Evolutionary conservation across 2,888 invertebrate genomes (phyloP).

Genomic region (Ellobium chinense): DNA sequence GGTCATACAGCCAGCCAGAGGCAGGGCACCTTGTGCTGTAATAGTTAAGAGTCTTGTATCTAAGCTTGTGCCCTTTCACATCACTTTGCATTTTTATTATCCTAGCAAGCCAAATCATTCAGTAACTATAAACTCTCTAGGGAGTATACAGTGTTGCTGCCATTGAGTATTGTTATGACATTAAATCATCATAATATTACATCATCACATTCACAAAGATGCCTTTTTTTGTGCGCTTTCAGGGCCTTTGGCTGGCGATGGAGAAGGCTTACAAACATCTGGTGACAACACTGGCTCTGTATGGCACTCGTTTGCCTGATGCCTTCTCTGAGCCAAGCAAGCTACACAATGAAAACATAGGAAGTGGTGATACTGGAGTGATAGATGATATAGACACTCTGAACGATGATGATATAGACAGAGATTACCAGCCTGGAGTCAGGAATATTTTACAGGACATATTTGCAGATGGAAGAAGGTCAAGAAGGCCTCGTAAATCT

Average conservation of each 20-base stretch:
- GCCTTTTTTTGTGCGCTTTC: too few relatives aligned
- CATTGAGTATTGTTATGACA: too few relatives aligned
- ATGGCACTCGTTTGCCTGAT: constrained; percentile 49
- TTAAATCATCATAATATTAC: too few relatives aligned
- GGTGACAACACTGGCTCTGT: constrained; percentile 54
- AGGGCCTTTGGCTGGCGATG: constrained; percentile 60
- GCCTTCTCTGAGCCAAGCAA: constrained; percentile 47
- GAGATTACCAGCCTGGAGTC: constrained; percentile 32
- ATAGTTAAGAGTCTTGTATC: too few relatives aligned
- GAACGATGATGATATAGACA: constrained; percentile 30
- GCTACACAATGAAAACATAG: background rate
- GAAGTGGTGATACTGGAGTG: background rate
- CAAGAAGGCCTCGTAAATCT: constrained; percentile 36
- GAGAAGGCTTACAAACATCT: constrained; percentile 57
- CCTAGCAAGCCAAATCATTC: too few relatives aligned
- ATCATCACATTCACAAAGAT: too few relatives aligned
- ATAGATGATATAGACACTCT: background rate
- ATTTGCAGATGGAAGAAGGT: constrained; percentile 15
- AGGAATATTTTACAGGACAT: constrained; percentile 17
- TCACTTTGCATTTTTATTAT: too few relatives aligned
- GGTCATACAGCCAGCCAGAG: too few relatives aligned
- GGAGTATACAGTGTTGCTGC: too few relatives aligned
- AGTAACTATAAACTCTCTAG: too few relatives aligned
- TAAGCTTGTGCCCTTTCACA: too few relatives aligned
- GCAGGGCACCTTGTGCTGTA: too few relatives aligned